Conservation (phyloP, 2,113 vertebrate species). For the Larimichthys polyactis region DNA sequence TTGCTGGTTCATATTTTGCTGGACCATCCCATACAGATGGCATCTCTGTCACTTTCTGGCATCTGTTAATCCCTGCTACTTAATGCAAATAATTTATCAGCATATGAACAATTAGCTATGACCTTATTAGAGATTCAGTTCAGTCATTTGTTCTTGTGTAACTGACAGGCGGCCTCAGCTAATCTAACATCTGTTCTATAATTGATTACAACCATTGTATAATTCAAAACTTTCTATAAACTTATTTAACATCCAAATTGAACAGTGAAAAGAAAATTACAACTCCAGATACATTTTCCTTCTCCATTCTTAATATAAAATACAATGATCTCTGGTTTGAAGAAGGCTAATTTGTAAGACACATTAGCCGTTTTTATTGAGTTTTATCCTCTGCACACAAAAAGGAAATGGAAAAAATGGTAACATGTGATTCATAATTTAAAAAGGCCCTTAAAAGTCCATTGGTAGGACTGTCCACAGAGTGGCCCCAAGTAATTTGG, state of each 20-base stretch:
- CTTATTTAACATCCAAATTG: constrained; percentile 49
- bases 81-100: constrained; percentile 53
- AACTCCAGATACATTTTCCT: constrained; percentile 16
- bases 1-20: neutral
- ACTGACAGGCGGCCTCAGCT: constrained; percentile 47
- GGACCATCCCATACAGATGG: constrained; percentile 13
- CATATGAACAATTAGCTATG: constrained; percentile 60
- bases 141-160: constrained; percentile 49
- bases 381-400: neutral
- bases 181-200: constrained; percentile 65
- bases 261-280: constrained; percentile 23
- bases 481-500: constrained; percentile 29
- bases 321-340: neutral
- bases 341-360: neutral
- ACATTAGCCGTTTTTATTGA: neutral
- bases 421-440: constrained; percentile 28
- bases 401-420: constrained; percentile 21
- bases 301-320: neutral
- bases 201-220: constrained; percentile 62
- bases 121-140: constrained; percentile 61
- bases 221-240: constrained; percentile 62
- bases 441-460: constrained; percentile 13
- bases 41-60: neutral
- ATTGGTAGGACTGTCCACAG: constrained; percentile 8
- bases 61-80: constrained; percentile 42